Evolutionary conservation across 2,113 vertebrate species (phyloP).

Genomic region (Mixornis gularis): DNA sequence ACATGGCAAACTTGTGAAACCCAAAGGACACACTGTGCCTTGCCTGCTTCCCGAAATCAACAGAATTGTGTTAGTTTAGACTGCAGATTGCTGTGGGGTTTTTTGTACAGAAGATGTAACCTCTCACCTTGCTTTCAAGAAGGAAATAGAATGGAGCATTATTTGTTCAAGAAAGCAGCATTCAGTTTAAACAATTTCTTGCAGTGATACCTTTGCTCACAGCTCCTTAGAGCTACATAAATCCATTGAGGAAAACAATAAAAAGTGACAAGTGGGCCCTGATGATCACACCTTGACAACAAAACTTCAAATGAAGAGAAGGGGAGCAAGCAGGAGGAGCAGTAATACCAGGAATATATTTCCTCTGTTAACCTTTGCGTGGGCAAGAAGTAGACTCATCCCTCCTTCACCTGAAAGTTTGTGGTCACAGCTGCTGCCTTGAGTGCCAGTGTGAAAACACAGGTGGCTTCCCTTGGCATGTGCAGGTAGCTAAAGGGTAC

Average conservation of each 20-base stretch:
- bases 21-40: neutral
- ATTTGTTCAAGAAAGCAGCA: neutral
- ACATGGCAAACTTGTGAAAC: neutral
- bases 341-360: neutral
- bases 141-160: neutral
- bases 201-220: neutral
- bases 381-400: neutral
- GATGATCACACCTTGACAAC: neutral
- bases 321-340: neutral
- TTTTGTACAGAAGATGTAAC: neutral
- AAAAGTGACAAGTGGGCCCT: neutral
- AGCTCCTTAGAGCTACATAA: neutral
- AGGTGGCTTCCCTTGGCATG: neutral
- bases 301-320: neutral
- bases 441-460: neutral
- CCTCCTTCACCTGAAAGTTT: neutral
- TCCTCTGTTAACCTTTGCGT: neutral
- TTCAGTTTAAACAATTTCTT: neutral
- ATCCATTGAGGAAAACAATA: neutral
- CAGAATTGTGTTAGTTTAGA: neutral
- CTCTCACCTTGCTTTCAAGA: neutral
- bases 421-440: neutral
- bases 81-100: rapidly evolving
- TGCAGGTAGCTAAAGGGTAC: neutral
- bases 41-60: neutral